These are phyloP conservation scores for Nerophis ophidion DNA, from an alignment of 2,113 vertebrate species.

Conservation along the genomic window DNA sequence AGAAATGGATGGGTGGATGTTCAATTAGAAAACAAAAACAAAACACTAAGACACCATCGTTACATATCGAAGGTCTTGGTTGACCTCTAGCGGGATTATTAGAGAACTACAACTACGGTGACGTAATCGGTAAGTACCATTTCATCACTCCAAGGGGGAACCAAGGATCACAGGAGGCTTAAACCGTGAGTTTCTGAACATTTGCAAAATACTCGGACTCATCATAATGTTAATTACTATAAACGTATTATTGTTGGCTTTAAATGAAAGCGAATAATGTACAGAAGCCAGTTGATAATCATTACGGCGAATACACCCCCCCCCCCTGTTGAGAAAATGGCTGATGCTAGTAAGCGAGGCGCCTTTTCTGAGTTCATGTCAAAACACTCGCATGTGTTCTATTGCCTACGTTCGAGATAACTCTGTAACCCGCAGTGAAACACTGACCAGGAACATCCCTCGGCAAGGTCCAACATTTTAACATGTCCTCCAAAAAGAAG, in stretches of 20 bases:
- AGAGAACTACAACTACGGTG: background rate
- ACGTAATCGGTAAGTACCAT: background rate
- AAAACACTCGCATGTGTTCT: background rate
- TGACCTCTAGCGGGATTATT: background rate
- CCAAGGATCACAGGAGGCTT: background rate
- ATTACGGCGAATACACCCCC: background rate
- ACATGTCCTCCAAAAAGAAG: slow-evolving; percentile 71
- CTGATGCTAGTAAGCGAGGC: slow-evolving; percentile 21
- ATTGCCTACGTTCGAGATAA: background rate
- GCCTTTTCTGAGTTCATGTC: slow-evolving; percentile 53
- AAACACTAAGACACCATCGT: too few relatives aligned
- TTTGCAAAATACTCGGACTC: background rate
- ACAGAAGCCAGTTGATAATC: background rate
- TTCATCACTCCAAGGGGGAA: background rate
- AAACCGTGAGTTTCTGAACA: background rate
- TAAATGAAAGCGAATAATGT: too few relatives aligned
- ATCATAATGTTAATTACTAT: background rate
- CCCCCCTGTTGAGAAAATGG: background rate
- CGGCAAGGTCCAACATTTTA: background rate
- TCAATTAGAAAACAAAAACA: too few relatives aligned
- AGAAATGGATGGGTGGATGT: too few relatives aligned
- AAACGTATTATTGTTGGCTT: too few relatives aligned
- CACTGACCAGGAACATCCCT: background rate
- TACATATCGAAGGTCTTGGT: background rate
- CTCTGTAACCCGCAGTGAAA: background rate